Percentiles rank a stretch among this genome's conserved stretches.
Evolutionary conservation across 2,113 vertebrate species (phyloP).

Genomic region (Centropus bengalensis): DNA sequence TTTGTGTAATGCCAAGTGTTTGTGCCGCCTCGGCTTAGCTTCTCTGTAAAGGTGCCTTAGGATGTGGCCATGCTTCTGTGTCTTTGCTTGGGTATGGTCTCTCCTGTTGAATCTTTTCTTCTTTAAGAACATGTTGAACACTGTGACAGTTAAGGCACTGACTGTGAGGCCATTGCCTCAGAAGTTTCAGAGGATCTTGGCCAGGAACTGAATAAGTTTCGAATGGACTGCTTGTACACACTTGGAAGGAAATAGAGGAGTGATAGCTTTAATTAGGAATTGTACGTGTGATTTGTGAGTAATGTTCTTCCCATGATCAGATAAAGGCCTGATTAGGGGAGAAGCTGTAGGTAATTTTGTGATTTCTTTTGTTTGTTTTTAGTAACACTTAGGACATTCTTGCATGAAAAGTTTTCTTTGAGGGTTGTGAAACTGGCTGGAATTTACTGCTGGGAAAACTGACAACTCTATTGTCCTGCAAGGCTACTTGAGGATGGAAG

Average conservation of each 20-base stretch:
- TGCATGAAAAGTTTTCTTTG: too few species aligned
- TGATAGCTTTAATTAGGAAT: not conserved
- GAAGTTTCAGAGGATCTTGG: not conserved
- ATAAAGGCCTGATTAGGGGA: not conserved
- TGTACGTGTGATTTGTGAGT: not conserved
- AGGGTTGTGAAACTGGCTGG: not conserved
- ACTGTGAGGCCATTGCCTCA: not conserved
- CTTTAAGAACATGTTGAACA: not conserved
- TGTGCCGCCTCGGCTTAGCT: not conserved
- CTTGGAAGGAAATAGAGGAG: not conserved
- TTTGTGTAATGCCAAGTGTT: not conserved
- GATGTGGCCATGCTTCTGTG: not conserved
- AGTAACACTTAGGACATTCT: not conserved
- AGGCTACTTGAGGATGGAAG: not conserved
- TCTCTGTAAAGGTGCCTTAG: not conserved
- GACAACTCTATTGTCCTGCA: not conserved
- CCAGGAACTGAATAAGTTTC: not conserved
- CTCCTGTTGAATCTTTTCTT: not conserved
- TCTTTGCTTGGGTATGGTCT: not conserved
- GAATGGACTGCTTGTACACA: fast-evolving
- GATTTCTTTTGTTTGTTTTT: not conserved
- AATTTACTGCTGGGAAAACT: not conserved
- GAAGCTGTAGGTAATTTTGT: not conserved
- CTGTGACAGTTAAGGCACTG: not conserved
- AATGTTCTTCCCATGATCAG: not conserved